Evolutionary conservation across 2,888 invertebrate species (phyloP).

Genomic region (Leucania comma): DNA sequence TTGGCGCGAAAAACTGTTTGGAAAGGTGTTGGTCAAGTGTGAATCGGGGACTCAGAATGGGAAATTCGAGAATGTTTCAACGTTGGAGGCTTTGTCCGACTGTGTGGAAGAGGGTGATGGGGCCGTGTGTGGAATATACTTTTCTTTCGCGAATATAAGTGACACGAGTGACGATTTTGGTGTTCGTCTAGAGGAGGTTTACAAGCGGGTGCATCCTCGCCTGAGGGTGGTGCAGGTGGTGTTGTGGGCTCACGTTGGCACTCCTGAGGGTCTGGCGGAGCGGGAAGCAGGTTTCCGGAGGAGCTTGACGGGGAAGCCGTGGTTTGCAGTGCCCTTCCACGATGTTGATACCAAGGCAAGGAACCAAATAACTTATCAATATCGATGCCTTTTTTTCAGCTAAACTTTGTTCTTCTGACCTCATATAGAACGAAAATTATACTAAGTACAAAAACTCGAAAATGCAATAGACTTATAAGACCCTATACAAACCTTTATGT

Average conservation of each 20-base stretch:
- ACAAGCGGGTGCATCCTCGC: constrained; percentile 85
- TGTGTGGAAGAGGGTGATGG: constrained; percentile 88
- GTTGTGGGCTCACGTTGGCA: constrained; percentile 91
- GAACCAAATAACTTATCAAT: neutral
- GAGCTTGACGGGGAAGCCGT: constrained; percentile 92
- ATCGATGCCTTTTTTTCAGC: neutral
- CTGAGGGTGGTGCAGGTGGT: constrained; percentile 93
- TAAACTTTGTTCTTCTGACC: too few relatives aligned
- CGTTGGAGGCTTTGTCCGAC: constrained; percentile 84
- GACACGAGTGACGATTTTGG: constrained; percentile 93
- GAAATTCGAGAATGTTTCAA: constrained; percentile 85
- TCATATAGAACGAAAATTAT: too few relatives aligned
- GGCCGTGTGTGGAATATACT: constrained; percentile 92
- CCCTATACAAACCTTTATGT: neutral
- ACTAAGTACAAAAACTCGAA: too few relatives aligned
- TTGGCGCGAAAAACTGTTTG: constrained; percentile 92
- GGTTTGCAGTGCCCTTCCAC: constrained; percentile 93
- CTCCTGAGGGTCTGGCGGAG: constrained; percentile 91
- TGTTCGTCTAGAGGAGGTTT: constrained; percentile 91
- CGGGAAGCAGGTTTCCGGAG: constrained; percentile 92
- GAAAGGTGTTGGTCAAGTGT: constrained; percentile 90
- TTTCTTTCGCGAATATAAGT: constrained; percentile 93
- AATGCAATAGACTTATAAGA: neutral
- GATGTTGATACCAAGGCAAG: constrained; percentile 93
- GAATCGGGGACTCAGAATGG: constrained; percentile 83